Conservation (phyloP, 2,888 invertebrate species). For the Sialis fuliginosa region DNA sequence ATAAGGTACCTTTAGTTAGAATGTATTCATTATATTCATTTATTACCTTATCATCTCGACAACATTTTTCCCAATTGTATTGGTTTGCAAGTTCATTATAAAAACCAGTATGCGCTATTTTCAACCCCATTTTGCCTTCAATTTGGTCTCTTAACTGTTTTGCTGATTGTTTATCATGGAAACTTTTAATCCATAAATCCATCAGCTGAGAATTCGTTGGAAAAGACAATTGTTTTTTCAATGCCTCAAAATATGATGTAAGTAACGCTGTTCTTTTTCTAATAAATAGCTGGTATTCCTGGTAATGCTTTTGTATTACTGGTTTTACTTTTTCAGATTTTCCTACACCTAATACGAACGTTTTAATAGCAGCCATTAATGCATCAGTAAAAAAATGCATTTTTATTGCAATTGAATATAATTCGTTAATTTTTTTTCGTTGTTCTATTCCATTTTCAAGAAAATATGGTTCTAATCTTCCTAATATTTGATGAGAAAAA, state of each 20-base stretch:
- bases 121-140: not conserved
- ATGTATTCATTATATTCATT: constrained; percentile 9
- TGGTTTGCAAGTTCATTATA: constrained; percentile 1
- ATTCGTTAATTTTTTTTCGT: not conserved
- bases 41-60: constrained; percentile 3
- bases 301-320: constrained; percentile 4
- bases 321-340: not conserved
- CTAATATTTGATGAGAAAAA: constrained; percentile 6
- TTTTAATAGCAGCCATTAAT: constrained; percentile 5
- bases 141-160: constrained; percentile 4
- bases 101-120: not conserved
- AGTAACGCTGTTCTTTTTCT: constrained; percentile 4
- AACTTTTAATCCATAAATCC: not conserved
- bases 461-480: constrained; percentile 8
- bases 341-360: constrained; percentile 4
- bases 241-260: not conserved
- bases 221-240: not conserved
- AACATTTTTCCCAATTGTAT: constrained; percentile 5
- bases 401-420: not conserved
- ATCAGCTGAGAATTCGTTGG: not conserved
- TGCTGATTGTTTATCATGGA: not conserved
- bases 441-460: constrained; percentile 5
- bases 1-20: constrained; percentile 7
- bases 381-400: not conserved
- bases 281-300: constrained; percentile 4